Conservation (phyloP, 2,888 invertebrate genomes). For the Teinopalpus imperialis region DNA sequence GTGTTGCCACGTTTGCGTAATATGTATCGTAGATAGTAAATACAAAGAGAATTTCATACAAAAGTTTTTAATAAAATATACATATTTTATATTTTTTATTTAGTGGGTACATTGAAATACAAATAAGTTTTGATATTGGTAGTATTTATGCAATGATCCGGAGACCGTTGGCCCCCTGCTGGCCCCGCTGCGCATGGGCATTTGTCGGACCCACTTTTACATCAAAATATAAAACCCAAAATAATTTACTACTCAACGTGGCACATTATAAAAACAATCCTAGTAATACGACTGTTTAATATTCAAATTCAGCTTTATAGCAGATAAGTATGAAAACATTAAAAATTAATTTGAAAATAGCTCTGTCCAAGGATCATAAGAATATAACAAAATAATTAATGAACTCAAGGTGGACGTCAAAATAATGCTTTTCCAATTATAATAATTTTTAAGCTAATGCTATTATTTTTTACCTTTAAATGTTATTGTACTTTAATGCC, state of each 20-base stretch:
- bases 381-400: constrained; percentile 7
- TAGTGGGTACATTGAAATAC: constrained; percentile 30
- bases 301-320: constrained; percentile 42
- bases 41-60: constrained; percentile 2
- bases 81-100: constrained; percentile 28
- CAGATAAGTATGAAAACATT: constrained; percentile 31
- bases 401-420: background rate
- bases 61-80: constrained; percentile 24
- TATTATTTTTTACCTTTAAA: background rate
- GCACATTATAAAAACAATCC: constrained; percentile 48
- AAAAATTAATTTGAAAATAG: constrained; percentile 25
- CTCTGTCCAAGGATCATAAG: background rate
- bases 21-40: background rate
- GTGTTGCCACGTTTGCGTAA: too few species aligned
- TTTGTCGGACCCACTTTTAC: constrained; percentile 61
- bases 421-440: background rate
- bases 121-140: constrained; percentile 55
- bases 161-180: constrained; percentile 56
- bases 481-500: background rate
- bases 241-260: constrained; percentile 59
- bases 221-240: constrained; percentile 57
- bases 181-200: constrained; percentile 51
- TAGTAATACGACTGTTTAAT: constrained; percentile 47
- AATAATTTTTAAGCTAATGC: background rate
- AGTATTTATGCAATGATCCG: constrained; percentile 61